Evolutionary conservation across 1,140 invertebrate species (phyloP).

Genomic region (Charaxes varanes): DNA sequence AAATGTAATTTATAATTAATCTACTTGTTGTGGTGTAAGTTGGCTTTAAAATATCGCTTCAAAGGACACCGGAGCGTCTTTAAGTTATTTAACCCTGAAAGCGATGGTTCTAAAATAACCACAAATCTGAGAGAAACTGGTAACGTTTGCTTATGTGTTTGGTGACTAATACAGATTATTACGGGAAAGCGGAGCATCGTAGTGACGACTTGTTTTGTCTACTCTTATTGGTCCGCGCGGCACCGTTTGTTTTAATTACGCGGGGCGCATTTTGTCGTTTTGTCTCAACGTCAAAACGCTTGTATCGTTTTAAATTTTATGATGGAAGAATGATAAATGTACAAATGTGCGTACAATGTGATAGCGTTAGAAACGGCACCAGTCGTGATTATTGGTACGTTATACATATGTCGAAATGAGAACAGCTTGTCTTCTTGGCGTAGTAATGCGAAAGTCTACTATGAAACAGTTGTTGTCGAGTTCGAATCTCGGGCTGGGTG

Average conservation of each 20-base stretch:
- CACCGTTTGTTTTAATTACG: constrained; percentile 12
- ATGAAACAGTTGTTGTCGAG: no score
- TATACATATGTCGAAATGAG: no score
- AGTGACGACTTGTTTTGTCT: constrained; percentile 5
- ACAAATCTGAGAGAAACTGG: constrained; percentile 34
- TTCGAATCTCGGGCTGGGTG: no score
- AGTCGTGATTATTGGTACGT: no score
- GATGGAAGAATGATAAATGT: background rate
- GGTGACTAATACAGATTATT: constrained; percentile 24
- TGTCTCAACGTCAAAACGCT: constrained; percentile 2
- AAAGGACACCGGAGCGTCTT: constrained; percentile 38
- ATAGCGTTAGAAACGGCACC: no score
- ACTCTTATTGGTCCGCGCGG: constrained; percentile 5
- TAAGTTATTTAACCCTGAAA: constrained; percentile 59
- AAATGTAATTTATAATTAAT: no score
- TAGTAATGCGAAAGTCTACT: no score
- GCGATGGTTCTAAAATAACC: constrained; percentile 36
- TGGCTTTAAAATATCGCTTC: constrained; percentile 39
- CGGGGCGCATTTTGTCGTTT: constrained; percentile 5
- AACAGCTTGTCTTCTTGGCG: no score
- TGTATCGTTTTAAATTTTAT: constrained; percentile 2
- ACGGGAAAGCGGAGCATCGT: constrained; percentile 15
- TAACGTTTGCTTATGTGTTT: constrained; percentile 27
- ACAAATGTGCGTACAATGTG: background rate
- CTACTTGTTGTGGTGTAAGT: no score